These are phyloP conservation scores for Tolmerus cingulatus DNA, from an alignment of 2,888 invertebrate species.

Conservation along the genomic window DNA sequence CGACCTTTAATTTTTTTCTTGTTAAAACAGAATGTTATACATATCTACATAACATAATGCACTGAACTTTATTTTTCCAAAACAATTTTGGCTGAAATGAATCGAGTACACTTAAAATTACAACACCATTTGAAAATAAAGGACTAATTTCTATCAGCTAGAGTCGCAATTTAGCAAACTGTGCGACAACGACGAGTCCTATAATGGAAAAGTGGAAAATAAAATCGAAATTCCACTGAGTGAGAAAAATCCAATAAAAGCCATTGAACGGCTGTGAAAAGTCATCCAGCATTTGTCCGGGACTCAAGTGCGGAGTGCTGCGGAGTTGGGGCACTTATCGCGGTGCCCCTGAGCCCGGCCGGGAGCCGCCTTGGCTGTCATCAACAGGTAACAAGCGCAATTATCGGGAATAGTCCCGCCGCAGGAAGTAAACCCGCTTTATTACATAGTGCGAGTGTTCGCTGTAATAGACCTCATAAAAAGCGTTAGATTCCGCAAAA, in stretches of 20 bases:
- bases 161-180: background rate
- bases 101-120: too few relatives aligned
- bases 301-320: background rate
- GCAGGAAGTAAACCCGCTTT: background rate
- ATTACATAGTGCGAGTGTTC: background rate
- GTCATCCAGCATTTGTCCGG: background rate
- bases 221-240: background rate
- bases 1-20: too few relatives aligned
- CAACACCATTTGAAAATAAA: background rate
- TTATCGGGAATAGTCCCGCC: background rate
- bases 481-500: slow-evolving; percentile 10
- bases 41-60: too few relatives aligned
- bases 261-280: background rate
- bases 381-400: slow-evolving; percentile 8
- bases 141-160: background rate
- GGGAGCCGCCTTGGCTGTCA: background rate
- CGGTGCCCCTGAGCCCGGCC: background rate
- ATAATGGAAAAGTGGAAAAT: background rate
- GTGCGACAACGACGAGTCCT: background rate
- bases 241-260: background rate
- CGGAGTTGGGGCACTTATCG: background rate
- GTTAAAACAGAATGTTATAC: too few relatives aligned
- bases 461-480: background rate
- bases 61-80: too few relatives aligned
- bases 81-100: too few relatives aligned